Base-by-base conservation (phyloP, 2,888 invertebrate genomes). In the Phragmatobia fuliginosa region DNA sequence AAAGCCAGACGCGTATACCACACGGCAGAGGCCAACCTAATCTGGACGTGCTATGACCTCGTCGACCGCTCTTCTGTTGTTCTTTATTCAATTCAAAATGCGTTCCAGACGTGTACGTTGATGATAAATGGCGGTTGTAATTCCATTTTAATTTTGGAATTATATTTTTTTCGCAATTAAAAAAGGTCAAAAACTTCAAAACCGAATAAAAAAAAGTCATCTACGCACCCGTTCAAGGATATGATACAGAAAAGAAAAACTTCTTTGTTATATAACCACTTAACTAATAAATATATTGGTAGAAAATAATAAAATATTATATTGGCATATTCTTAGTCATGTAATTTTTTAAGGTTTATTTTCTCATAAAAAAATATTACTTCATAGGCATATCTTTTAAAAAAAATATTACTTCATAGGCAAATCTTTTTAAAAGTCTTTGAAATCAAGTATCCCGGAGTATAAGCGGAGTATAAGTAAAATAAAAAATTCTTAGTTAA, bases 61-160 rank as follows among this genome's bases (percentile, higher is more conserved):
- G 90, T 68, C 85, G 81, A 83, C 84, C 84, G 85, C 85, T 90
- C 83, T 85, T 90, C 89, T 86, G 88, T 87, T 90, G 90, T 91
- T 91, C 92, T 91, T 92, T 92, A 92, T 92, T 90, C 88, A 88
- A 91, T 88, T 90, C 87, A 87, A 88, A 91, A 90, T 89, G 87
- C 87, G 88, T 86, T 87, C 88, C 88, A 88, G 87, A 88, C 82
- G 76, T 77, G 82, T 75, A 79, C 83, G 80, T 73, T 85, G 80
- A 84, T 85, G 82, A 82, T 81, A 83, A 82, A 85, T 76, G 79
- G 77, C 78, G 75, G 83, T 79, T 83, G 73, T 75, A 80, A 81
- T 79, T 80, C 80, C 75, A 77, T 79, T 78, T 77, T 74, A 73
- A 77, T 80, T 77, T 80, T 69, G 67, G 67, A 79, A 76, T 74